Percentiles rank a stretch among this genome's conserved stretches.
phyloP scores from a whole-genome alignment of 2,888 invertebrate species.

The Ptychoptera albimana region DNA sequence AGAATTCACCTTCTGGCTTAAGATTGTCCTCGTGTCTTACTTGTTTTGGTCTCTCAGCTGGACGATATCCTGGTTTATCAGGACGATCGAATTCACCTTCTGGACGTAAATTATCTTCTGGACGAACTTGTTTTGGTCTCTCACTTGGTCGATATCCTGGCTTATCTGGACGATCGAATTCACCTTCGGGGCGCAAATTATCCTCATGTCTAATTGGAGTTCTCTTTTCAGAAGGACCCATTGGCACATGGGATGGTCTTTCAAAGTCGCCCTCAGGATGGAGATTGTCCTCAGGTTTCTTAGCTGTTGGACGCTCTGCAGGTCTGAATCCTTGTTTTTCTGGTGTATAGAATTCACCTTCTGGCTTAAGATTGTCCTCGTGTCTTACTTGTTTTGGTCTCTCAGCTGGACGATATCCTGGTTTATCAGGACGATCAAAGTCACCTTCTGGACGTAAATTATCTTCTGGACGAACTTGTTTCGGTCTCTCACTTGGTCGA shows the following conservation, averaged over 20 bases:
- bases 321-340: constrained; percentile 27
- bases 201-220: constrained; percentile 34
- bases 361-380: constrained; percentile 26
- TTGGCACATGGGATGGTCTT: constrained; percentile 22
- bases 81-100: constrained; percentile 35
- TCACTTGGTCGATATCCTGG: constrained; percentile 33
- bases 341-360: constrained; percentile 30
- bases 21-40: constrained; percentile 34
- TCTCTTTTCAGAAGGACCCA: constrained; percentile 28
- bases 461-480: constrained; percentile 30
- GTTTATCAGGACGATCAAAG: constrained; percentile 21
- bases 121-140: constrained; percentile 28
- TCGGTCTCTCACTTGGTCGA: constrained; percentile 27
- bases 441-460: constrained; percentile 30
- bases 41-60: constrained; percentile 16
- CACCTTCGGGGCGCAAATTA: constrained; percentile 40
- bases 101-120: constrained; percentile 34
- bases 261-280: constrained; percentile 27
- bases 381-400: constrained; percentile 35
- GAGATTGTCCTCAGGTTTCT: constrained; percentile 42
- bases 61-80: constrained; percentile 24
- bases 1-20: constrained; percentile 30
- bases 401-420: constrained; percentile 30
- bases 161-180: constrained; percentile 26
- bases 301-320: constrained; percentile 31